Percentiles rank a stretch among this genome's conserved stretches.
Conservation (phyloP, 2,113 vertebrate genomes). For the Hylia prasina region DNA sequence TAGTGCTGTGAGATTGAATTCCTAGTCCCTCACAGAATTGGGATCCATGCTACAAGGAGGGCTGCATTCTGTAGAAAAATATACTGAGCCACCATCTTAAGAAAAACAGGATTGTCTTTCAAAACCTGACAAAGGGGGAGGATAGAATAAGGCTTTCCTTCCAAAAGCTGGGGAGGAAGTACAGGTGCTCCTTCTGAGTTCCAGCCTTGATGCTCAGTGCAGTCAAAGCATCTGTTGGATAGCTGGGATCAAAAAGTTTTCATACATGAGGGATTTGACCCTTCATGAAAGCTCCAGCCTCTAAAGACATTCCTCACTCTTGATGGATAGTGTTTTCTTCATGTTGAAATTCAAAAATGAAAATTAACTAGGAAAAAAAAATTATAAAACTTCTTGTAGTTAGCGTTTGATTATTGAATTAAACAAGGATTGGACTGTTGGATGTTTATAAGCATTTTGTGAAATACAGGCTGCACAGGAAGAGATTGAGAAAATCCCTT, state of each 20-base stretch:
- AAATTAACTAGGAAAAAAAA: background rate
- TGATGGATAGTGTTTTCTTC: background rate
- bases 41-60: background rate
- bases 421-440: background rate
- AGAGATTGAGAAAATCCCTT: background rate
- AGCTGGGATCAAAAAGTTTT: background rate
- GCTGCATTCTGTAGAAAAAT: background rate
- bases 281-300: background rate
- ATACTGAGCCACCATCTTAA: background rate
- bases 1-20: background rate
- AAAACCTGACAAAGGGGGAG: background rate
- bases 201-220: background rate
- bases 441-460: background rate
- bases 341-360: background rate
- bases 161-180: background rate
- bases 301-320: background rate
- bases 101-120: background rate
- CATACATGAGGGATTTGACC: background rate
- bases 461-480: background rate
- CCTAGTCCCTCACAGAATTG: background rate
- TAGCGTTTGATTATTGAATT: background rate
- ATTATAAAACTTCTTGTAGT: background rate
- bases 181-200: background rate
- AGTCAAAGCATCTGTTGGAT: background rate
- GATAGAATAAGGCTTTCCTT: background rate